Conservation (phyloP, 1,140 invertebrate species). For the Ptiloglossa arizonensis region DNA sequence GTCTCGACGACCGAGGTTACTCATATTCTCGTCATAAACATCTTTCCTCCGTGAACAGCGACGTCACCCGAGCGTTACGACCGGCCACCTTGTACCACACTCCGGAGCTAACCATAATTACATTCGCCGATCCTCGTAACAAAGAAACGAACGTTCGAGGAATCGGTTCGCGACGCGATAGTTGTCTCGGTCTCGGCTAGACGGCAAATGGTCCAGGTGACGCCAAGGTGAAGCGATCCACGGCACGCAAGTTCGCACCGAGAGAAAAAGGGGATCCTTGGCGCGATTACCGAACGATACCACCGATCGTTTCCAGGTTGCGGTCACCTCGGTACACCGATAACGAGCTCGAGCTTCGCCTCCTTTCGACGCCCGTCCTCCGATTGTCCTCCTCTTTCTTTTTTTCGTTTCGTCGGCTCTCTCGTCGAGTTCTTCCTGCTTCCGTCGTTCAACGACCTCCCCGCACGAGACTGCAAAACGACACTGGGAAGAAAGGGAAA, state of each 20-base stretch:
- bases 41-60: not conserved
- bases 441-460: slow-evolving; percentile 71
- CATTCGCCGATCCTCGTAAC: too few relatives aligned
- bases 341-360: slow-evolving; percentile 22
- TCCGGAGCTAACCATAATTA: too few relatives aligned
- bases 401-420: not conserved
- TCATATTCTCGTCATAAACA: too few relatives aligned
- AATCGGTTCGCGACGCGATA: not conserved
- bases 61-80: too few relatives aligned
- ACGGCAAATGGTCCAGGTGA: too few relatives aligned
- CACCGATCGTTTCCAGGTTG: slow-evolving; percentile 36
- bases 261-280: not conserved
- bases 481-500: slow-evolving; percentile 82
- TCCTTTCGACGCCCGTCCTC: not conserved
- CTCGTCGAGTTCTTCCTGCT: slow-evolving; percentile 51
- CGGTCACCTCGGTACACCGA: slow-evolving; percentile 31
- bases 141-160: not conserved
- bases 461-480: slow-evolving; percentile 77
- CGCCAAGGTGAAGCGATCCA: not conserved
- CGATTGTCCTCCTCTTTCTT: slow-evolving; percentile 26
- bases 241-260: not conserved
- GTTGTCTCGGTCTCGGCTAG: too few relatives aligned
- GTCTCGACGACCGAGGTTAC: not conserved
- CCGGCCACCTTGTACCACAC: too few relatives aligned
- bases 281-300: slow-evolving; percentile 27